Percentiles rank a stretch among this genome's conserved stretches.
Conservation (phyloP, 2,113 vertebrate species). For the Struthio camelus region DNA sequence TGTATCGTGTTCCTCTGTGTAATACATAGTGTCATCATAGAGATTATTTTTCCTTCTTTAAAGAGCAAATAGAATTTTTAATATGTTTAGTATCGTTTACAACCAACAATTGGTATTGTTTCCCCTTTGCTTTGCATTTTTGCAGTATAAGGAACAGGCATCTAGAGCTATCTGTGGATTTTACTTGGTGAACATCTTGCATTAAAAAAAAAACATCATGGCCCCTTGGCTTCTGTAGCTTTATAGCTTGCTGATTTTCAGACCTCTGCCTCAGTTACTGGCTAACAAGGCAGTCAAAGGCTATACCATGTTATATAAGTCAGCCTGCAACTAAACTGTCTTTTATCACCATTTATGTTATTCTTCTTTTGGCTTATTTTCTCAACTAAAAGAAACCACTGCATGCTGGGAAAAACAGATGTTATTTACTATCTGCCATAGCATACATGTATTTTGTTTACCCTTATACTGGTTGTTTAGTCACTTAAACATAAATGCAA, state of each 20-base stretch:
- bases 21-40: not conserved
- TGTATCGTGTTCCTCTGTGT: not conserved
- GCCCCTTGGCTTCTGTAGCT: not conserved
- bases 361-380: not conserved
- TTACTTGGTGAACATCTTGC: not conserved
- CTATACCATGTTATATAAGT: not conserved
- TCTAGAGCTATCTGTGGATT: not conserved
- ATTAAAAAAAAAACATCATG: not conserved
- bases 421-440: not conserved
- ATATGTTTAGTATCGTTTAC: not conserved
- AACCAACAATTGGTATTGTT: not conserved
- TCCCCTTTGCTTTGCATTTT: not conserved
- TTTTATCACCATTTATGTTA: not conserved
- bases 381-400: not conserved
- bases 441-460: not conserved
- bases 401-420: not conserved
- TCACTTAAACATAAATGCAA: not conserved
- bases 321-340: not conserved
- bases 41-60: not conserved
- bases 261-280: not conserved
- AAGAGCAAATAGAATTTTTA: not conserved
- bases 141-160: not conserved
- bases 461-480: not conserved
- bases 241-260: not conserved
- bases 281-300: not conserved